A percentile compares a stretch with the other conserved stretches of the same genome.
Evolutionary conservation across 1,140 invertebrate genomes (phyloP).

Genomic region (Drosophila guanche): DNA sequence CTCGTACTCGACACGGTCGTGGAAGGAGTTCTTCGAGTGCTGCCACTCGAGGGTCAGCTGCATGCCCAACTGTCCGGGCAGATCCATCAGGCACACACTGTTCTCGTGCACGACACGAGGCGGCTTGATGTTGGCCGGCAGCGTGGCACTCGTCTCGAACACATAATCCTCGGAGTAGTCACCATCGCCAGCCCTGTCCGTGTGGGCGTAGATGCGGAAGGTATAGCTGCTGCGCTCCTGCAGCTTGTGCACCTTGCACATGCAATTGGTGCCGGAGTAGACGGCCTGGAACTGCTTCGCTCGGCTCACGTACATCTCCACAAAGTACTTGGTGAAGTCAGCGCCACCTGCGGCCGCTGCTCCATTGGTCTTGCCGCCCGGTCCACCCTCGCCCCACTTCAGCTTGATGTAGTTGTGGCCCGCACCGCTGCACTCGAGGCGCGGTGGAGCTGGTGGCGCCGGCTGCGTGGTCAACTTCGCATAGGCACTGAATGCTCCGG

Average conservation of each 20-base stretch:
- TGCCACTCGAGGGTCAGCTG: conserved; percentile 86
- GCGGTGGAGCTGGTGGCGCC: conserved; percentile 90
- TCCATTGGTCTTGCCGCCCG: conserved; percentile 59
- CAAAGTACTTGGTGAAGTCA: conserved; percentile 89
- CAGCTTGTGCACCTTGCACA: conserved; percentile 91
- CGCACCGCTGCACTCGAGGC: conserved; percentile 88
- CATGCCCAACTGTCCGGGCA: conserved; percentile 62
- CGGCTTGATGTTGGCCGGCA: conserved; percentile 90
- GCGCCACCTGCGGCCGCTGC: conserved; percentile 83
- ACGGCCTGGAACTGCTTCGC: conserved; percentile 89
- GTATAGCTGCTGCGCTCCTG: conserved; percentile 90
- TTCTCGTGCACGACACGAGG: conserved; percentile 85
- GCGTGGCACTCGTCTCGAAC: conserved; percentile 90
- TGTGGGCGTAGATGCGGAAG: conserved; percentile 92
- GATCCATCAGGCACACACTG: conserved; percentile 57
- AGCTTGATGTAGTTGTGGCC: conserved; percentile 93
- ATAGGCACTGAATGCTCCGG: conserved; percentile 90
- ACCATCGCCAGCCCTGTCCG: conserved; percentile 91
- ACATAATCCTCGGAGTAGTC: conserved; percentile 88
- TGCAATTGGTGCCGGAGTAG: conserved; percentile 90
- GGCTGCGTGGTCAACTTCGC: conserved; percentile 89
- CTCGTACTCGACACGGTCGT: conserved; percentile 78
- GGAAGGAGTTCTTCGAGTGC: conserved; percentile 81
- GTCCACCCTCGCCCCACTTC: conserved; percentile 89
- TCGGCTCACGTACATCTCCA: conserved; percentile 90